phyloP scores from a whole-genome alignment of 64 coral and sea anemone species.

The Stichodactyla helianthus region DNA sequence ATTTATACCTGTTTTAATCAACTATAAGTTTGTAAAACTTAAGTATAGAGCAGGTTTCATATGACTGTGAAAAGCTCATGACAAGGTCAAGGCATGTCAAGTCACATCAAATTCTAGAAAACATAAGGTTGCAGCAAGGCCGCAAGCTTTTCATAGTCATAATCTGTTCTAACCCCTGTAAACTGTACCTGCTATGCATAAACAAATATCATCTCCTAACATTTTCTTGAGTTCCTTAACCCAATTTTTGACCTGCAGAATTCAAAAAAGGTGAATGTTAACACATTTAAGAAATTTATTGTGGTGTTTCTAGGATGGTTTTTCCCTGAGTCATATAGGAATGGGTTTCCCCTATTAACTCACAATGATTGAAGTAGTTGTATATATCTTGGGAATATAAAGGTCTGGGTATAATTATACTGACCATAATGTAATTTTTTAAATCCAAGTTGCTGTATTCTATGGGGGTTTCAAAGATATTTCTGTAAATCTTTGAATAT shows the following conservation, averaged over 20 bases:
- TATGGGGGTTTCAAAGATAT: background rate
- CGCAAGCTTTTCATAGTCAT: no score
- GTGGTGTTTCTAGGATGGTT: background rate
- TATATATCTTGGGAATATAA: no score
- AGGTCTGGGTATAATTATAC: no score
- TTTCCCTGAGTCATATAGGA: background rate
- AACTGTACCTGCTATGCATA: conserved; percentile 92
- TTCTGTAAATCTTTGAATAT: no score
- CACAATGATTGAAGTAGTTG: no score
- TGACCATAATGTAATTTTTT: background rate
- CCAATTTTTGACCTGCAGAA: conserved; percentile 95
- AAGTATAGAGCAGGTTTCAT: no score
- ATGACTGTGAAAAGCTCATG: no score
- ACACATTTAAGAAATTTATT: background rate
- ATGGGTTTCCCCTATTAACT: background rate
- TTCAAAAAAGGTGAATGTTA: background rate
- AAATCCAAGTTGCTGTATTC: background rate
- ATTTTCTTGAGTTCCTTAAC: conserved; percentile 97
- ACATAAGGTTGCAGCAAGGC: no score
- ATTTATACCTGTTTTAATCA: no score
- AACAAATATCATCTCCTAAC: conserved; percentile 96
- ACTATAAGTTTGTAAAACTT: no score
- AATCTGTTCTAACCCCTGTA: background rate
- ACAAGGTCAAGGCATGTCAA: no score
- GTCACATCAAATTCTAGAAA: no score